Conservation (phyloP, 2,113 vertebrate species). For the Peromyscus californicus region DNA sequence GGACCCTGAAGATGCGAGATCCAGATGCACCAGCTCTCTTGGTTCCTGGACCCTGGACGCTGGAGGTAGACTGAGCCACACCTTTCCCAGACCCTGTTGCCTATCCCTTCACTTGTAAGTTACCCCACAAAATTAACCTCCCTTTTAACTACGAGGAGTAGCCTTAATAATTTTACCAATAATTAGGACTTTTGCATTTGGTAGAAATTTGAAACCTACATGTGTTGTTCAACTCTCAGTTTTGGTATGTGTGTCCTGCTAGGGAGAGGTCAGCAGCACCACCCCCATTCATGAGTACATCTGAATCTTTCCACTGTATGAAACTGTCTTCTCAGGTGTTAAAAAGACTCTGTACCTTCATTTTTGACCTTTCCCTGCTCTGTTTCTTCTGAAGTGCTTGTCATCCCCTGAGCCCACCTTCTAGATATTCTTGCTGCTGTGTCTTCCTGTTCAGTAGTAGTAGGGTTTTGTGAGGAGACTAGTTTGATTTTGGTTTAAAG, state of each 20-base stretch:
- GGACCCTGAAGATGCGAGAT: too few species aligned
- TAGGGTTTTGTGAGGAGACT: fast-evolving
- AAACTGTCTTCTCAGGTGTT: fast-evolving
- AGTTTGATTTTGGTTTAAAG: not conserved
- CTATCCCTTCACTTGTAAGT: too few species aligned
- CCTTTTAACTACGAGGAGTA: too few species aligned
- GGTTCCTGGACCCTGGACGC: too few species aligned
- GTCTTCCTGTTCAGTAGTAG: fast-evolving
- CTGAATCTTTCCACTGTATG: not conserved
- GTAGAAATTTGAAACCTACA: not conserved
- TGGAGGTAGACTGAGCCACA: too few species aligned
- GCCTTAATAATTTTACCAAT: too few species aligned
- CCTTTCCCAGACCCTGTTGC: too few species aligned
- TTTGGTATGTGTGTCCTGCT: not conserved
- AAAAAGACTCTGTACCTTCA: not conserved
- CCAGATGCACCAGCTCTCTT: too few species aligned
- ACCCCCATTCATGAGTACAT: fast-evolving
- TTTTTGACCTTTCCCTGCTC: not conserved
- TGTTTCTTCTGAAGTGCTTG: fast-evolving
- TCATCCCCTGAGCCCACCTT: not conserved
- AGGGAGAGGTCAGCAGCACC: not conserved
- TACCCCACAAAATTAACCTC: too few species aligned
- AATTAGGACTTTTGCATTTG: fast-evolving
- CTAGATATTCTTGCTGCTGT: not conserved
- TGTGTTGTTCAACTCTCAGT: not conserved